Evolutionary conservation across 1,140 invertebrate species (phyloP).

Genomic region (Ceratosolen fusciceps): DNA sequence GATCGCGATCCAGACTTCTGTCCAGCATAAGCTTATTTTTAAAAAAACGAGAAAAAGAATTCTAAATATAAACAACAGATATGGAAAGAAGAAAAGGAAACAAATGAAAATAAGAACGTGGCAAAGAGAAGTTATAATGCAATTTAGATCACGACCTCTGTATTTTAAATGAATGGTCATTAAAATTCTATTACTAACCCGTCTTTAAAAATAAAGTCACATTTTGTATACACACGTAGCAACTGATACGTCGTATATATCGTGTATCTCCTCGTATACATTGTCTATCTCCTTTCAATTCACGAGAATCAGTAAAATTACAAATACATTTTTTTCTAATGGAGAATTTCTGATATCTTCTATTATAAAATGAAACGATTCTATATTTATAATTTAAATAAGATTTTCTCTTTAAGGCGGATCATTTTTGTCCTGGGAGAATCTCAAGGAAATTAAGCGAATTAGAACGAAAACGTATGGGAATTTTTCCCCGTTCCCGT

Average conservation of each 20-base stretch:
- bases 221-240: not conserved
- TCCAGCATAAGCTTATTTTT: too few relatives aligned
- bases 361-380: too few relatives aligned
- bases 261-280: too few relatives aligned
- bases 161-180: conserved; percentile 34
- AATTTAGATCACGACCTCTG: conserved; percentile 44
- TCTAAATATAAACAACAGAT: too few relatives aligned
- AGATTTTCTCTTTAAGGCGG: conserved; percentile 34
- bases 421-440: not conserved
- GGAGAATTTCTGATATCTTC: not conserved
- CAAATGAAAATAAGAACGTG: not conserved
- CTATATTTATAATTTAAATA: not conserved
- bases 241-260: not conserved
- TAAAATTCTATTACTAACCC: conserved; percentile 37
- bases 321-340: not conserved
- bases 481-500: conserved; percentile 22
- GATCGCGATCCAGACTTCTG: too few relatives aligned
- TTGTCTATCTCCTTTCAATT: not conserved
- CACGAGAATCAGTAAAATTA: not conserved
- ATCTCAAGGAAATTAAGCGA: conserved; percentile 28
- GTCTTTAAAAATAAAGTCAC: conserved; percentile 13
- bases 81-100: too few relatives aligned
- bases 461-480: conserved; percentile 35
- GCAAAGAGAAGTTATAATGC: conserved; percentile 30
- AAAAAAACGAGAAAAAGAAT: too few relatives aligned